Evolutionary conservation across 2,113 vertebrate genomes (phyloP).

Genomic region (Pteronura brasiliensis): DNA sequence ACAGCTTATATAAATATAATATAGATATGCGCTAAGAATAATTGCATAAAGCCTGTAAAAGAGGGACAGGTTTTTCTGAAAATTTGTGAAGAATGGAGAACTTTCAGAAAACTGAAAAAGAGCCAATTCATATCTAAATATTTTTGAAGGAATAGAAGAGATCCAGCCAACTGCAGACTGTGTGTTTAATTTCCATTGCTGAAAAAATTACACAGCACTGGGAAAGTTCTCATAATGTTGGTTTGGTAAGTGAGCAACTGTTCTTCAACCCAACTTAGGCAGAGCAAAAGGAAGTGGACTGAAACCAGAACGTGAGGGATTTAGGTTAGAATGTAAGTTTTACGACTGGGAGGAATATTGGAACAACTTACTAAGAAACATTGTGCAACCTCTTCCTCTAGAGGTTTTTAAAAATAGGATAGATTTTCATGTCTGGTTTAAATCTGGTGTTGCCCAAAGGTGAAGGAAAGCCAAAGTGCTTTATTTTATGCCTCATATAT

Average conservation of each 20-base stretch:
- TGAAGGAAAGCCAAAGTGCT: conserved; percentile 34
- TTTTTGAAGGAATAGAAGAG: conserved; percentile 43
- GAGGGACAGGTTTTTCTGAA: not conserved
- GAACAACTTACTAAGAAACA: conserved; percentile 46
- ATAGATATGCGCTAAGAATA: not conserved
- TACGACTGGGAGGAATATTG: conserved; percentile 48
- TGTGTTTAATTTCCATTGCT: conserved; percentile 44
- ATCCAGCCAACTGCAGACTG: not conserved
- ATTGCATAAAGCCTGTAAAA: not conserved
- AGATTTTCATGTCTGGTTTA: conserved; percentile 59
- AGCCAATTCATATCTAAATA: conserved; percentile 22
- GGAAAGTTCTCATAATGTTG: not conserved
- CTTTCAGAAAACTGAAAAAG: conserved; percentile 11
- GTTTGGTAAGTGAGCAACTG: conserved; percentile 14
- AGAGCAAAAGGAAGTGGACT: conserved; percentile 2
- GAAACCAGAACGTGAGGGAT: conserved; percentile 11
- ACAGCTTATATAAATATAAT: not conserved
- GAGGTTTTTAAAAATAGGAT: conserved; percentile 50
- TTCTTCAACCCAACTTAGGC: conserved; percentile 18
- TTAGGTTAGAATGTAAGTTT: conserved; percentile 62
- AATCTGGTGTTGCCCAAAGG: conserved; percentile 37
- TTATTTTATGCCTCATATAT: conserved; percentile 41
- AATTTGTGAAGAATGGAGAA: not conserved
- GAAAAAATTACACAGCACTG: conserved; percentile 4
- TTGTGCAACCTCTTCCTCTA: conserved; percentile 42